These are phyloP conservation scores for Gymnocheta viridis DNA, from an alignment of 2,888 invertebrate species.

Conservation along the genomic window DNA sequence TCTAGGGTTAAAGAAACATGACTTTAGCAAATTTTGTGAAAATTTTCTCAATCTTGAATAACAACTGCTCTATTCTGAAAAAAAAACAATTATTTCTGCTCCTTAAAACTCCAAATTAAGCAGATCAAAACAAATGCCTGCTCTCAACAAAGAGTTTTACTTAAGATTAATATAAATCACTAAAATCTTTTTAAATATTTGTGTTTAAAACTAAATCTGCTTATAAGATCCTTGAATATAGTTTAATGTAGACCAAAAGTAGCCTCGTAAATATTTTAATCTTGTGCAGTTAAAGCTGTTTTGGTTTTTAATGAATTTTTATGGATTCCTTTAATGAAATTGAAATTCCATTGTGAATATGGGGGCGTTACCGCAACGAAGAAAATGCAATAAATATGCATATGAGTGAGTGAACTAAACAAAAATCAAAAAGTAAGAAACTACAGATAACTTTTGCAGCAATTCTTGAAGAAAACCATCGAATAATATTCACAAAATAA, in stretches of 20 bases:
- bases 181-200: constrained; percentile 22
- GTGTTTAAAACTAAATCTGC: neutral
- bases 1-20: too few relatives aligned
- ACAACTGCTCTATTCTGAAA: too few relatives aligned
- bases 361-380: constrained; percentile 80
- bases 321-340: constrained; percentile 76
- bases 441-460: constrained; percentile 62
- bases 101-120: neutral
- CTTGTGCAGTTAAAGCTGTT: constrained; percentile 48
- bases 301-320: constrained; percentile 54
- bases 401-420: constrained; percentile 73
- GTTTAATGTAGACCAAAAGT: constrained; percentile 14
- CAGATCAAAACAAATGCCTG: neutral
- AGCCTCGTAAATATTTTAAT: constrained; percentile 47
- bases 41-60: too few relatives aligned
- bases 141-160: neutral
- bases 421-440: constrained; percentile 26
- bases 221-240: neutral
- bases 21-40: too few relatives aligned
- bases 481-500: constrained; percentile 43
- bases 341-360: constrained; percentile 80
- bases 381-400: constrained; percentile 81
- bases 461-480: constrained; percentile 34
- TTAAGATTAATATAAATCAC: neutral
- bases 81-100: too few relatives aligned